Percentiles rank a stretch among this genome's conserved stretches.
phyloP scores from a whole-genome alignment of 2,113 vertebrate genomes.

The Desmodus rotundus region DNA sequence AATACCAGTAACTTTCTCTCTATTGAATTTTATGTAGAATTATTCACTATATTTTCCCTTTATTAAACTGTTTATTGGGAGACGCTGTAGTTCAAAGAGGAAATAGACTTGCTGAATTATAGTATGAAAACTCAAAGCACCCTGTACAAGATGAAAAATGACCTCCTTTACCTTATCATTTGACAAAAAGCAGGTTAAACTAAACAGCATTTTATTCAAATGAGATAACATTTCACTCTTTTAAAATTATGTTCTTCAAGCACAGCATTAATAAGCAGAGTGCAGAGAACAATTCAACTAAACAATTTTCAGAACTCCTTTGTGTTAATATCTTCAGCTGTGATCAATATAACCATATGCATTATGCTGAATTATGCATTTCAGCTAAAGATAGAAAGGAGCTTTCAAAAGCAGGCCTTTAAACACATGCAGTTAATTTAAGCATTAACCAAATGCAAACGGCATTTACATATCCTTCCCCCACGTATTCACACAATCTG shows the following conservation, averaged over 20 bases:
- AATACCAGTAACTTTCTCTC: not conserved
- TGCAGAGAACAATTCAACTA: conserved; percentile 72
- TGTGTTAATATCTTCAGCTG: conserved; percentile 75
- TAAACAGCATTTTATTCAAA: conserved; percentile 74
- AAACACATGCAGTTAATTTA: conserved; percentile 79
- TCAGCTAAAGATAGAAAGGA: conserved; percentile 77
- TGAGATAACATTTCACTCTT: conserved; percentile 70
- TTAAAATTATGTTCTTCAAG: conserved; percentile 68
- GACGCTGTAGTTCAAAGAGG: conserved; percentile 49
- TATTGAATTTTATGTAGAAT: conserved; percentile 37
- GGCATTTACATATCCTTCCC: conserved; percentile 75
- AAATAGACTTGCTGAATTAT: conserved; percentile 61
- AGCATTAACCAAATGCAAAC: conserved; percentile 74
- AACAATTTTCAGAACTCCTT: conserved; percentile 75
- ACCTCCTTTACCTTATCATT: conserved; percentile 57
- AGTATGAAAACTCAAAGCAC: conserved; percentile 63
- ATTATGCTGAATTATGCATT: conserved; percentile 75
- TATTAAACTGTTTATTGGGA: conserved; percentile 48
- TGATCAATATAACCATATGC: conserved; percentile 72
- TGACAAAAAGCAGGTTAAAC: conserved; percentile 70
- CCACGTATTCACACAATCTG: conserved; percentile 73
- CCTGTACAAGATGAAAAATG: conserved; percentile 62
- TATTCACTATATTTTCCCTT: conserved; percentile 25
- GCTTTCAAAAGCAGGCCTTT: conserved; percentile 72
- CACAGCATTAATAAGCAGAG: conserved; percentile 65